Percentiles rank a stretch among this genome's conserved stretches.
Conservation (phyloP, 2,888 invertebrate genomes). For the Tetragnatha montana region DNA sequence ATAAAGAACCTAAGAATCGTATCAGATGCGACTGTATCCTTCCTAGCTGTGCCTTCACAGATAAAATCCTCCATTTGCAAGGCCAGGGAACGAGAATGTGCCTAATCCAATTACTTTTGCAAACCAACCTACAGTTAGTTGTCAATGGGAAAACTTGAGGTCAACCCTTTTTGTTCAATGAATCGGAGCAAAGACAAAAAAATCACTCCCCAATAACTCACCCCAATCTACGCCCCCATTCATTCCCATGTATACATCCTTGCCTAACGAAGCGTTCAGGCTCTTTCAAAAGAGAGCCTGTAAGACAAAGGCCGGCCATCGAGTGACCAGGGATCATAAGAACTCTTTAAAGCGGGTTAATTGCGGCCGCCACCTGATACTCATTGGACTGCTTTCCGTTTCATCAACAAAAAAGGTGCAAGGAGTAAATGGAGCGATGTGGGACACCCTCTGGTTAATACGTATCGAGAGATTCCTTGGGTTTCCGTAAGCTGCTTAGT, state of each 20-base stretch:
- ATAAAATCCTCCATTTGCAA: background rate
- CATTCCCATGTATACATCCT: slow-evolving; percentile 25
- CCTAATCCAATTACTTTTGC: too few relatives aligned
- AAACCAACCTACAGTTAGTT: too few relatives aligned
- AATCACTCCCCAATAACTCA: slow-evolving; percentile 10
- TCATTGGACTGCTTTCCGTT: slow-evolving; percentile 57
- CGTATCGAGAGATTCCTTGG: slow-evolving; percentile 26
- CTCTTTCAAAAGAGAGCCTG: slow-evolving; percentile 45
- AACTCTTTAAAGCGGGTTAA: slow-evolving; percentile 54
- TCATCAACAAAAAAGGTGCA: slow-evolving; percentile 51
- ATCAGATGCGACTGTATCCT: too few relatives aligned
- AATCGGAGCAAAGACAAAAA: slow-evolving; percentile 52
- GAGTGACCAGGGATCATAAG: slow-evolving; percentile 53
- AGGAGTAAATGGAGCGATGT: slow-evolving; percentile 38
- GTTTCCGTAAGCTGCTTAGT: slow-evolving; percentile 45
- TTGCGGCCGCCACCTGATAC: slow-evolving; percentile 38
- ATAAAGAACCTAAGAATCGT: too few relatives aligned
- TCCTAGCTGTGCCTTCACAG: too few relatives aligned
- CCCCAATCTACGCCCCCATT: slow-evolving; percentile 22
- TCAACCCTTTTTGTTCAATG: slow-evolving; percentile 63
- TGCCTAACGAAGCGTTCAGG: slow-evolving; percentile 56
- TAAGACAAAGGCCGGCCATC: slow-evolving; percentile 59
- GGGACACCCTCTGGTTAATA: slow-evolving; percentile 32
- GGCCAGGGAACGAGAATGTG: background rate
- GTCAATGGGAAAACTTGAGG: slow-evolving; percentile 9